Conservation (phyloP, 2,797 vertebrate species). For the Ctenopoma multispine region DNA sequence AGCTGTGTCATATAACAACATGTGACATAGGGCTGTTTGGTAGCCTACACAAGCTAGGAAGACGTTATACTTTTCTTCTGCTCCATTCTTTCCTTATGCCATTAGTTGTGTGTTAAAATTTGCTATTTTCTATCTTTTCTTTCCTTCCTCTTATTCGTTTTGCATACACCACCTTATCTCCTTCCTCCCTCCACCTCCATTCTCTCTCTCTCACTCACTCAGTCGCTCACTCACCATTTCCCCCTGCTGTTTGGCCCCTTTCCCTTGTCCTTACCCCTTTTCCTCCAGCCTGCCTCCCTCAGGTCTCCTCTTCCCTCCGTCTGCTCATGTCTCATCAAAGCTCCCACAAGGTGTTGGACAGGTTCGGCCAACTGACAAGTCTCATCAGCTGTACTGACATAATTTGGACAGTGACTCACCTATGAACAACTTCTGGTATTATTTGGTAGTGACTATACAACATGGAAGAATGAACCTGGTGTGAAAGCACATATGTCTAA, state of each 20-base stretch:
- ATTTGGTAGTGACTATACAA: conserved; percentile 25
- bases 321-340: conserved; percentile 56
- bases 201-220: not conserved
- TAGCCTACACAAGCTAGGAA: too few species aligned
- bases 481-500: conserved; percentile 10
- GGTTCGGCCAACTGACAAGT: conserved; percentile 27
- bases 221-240: not conserved
- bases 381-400: conserved; percentile 38
- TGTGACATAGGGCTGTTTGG: too few species aligned
- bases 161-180: conserved; percentile 4
- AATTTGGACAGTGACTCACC: conserved; percentile 38
- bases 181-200: not conserved
- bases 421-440: conserved; percentile 12
- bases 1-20: too few species aligned
- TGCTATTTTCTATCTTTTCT: not conserved
- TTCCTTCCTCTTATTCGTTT: not conserved
- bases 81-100: too few species aligned
- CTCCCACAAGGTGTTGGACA: conserved; percentile 42
- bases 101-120: conserved; percentile 4
- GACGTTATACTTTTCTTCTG: too few species aligned
- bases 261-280: conserved; percentile 26
- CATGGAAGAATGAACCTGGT: conserved; percentile 32
- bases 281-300: conserved; percentile 56
- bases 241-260: conserved; percentile 30
- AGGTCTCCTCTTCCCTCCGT: conserved; percentile 68